Conservation (phyloP, 1,140 invertebrate species). For the Drosophila parabipectinata region DNA sequence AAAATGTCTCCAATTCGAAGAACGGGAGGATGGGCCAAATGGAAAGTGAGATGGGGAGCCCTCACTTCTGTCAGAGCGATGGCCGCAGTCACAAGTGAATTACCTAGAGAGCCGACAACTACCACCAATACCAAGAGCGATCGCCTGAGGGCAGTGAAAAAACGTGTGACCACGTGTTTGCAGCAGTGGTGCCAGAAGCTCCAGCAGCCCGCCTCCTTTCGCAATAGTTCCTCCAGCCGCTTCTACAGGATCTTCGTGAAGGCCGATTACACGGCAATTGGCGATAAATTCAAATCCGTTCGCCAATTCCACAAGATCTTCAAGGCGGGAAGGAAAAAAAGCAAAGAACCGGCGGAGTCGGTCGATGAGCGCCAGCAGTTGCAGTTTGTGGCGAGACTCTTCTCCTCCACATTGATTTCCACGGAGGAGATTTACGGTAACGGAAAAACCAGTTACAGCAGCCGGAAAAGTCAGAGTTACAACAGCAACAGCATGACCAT, state of each 20-base stretch:
- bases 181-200: conserved; percentile 62
- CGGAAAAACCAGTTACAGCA: conserved; percentile 8
- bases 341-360: background rate
- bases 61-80: conserved; percentile 68
- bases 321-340: conserved; percentile 17
- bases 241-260: conserved; percentile 49
- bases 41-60: background rate
- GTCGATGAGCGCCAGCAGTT: conserved; percentile 23
- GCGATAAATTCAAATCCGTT: conserved; percentile 42
- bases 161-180: conserved; percentile 77
- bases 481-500: conserved; percentile 66
- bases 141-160: conserved; percentile 58
- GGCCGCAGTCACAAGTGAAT: conserved; percentile 76
- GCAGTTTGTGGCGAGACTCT: conserved; percentile 61
- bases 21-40: conserved; percentile 5
- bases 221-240: conserved; percentile 29
- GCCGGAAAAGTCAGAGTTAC: conserved; percentile 1
- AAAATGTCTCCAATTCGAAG: conserved; percentile 1
- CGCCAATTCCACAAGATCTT: conserved; percentile 56
- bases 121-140: conserved; percentile 10
- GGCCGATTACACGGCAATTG: conserved; percentile 36
- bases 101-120: conserved; percentile 67
- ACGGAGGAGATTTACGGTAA: conserved; percentile 10
- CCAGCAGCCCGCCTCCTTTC: conserved; percentile 24
- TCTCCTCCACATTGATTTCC: conserved; percentile 68